Evolutionary conservation across 2,797 vertebrate genomes (phyloP).

Genomic region (Typhlichthys eigenmanni): DNA sequence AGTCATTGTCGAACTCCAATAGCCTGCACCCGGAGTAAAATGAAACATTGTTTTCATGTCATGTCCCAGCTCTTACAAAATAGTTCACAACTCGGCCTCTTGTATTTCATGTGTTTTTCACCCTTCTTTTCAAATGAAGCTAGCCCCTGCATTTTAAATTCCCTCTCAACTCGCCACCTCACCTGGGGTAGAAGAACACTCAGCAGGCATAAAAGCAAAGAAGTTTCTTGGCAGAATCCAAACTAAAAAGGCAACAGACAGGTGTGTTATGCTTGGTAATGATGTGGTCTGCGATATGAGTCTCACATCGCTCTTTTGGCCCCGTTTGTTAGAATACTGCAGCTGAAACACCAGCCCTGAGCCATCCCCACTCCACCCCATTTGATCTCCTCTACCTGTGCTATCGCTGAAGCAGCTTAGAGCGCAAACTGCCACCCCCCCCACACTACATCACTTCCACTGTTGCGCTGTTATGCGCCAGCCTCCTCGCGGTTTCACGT

Average conservation of each 20-base stretch:
- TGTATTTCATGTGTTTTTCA: conserved; percentile 10
- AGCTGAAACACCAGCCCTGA: conserved; percentile 58
- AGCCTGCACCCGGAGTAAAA: conserved; percentile 19
- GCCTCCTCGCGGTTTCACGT: conserved; percentile 46
- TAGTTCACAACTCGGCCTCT: conserved; percentile 8
- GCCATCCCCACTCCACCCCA: conserved; percentile 62
- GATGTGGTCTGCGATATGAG: conserved; percentile 48
- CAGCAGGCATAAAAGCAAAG: conserved; percentile 45
- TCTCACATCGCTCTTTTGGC: conserved; percentile 57
- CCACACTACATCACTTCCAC: conserved; percentile 61
- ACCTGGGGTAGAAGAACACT: conserved; percentile 45
- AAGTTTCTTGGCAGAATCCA: conserved; percentile 37
- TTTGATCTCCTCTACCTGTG: conserved; percentile 69
- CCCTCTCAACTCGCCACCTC: conserved; percentile 39
- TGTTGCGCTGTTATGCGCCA: conserved; percentile 55
- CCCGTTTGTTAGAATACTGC: conserved; percentile 60
- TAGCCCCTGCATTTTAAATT: conserved; percentile 36
- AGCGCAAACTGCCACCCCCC: conserved; percentile 62
- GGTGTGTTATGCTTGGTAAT: conserved; percentile 57
- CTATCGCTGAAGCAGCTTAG: conserved; percentile 56
- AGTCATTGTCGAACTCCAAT: neutral
- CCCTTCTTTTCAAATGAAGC: conserved; percentile 33
- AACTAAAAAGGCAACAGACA: conserved; percentile 51
- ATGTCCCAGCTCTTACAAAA: conserved; percentile 6
- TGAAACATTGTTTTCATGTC: conserved; percentile 25